Evolutionary conservation across 2,888 invertebrate species (phyloP).

Genomic region (Hesperia comma): DNA sequence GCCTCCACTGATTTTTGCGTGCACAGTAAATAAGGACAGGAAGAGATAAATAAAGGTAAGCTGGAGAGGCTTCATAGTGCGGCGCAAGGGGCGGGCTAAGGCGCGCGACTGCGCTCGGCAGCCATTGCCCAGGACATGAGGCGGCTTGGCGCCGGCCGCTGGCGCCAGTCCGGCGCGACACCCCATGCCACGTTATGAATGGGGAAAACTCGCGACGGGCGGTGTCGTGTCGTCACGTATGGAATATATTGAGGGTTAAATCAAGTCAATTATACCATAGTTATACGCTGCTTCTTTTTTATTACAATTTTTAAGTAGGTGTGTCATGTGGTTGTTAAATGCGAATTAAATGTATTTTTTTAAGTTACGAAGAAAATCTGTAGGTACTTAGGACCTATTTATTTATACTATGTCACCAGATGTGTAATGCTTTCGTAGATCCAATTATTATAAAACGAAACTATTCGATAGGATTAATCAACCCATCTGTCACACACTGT

Average conservation of each 20-base stretch:
- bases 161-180: constrained; percentile 71
- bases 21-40: constrained; percentile 47
- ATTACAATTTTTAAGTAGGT: too few relatives aligned
- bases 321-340: too few relatives aligned
- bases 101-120: constrained; percentile 64
- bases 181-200: constrained; percentile 47
- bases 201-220: constrained; percentile 31
- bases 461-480: too few relatives aligned
- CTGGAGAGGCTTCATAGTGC: constrained; percentile 62
- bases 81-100: constrained; percentile 63
- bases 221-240: not conserved
- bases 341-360: too few relatives aligned
- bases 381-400: too few relatives aligned
- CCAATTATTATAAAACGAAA: too few relatives aligned
- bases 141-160: constrained; percentile 61
- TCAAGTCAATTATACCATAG: not conserved
- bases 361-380: too few relatives aligned
- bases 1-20: constrained; percentile 63
- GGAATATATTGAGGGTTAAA: not conserved
- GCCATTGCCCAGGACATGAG: constrained; percentile 55
- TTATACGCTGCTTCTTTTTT: too few relatives aligned
- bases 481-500: too few relatives aligned
- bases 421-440: too few relatives aligned
- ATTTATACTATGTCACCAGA: too few relatives aligned
- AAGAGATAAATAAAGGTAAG: constrained; percentile 50